Evolutionary conservation across 2,113 vertebrate genomes (phyloP), one percentile per base, ranked within the genome.

Genomic region (Neodontobutis hainanensis): DNA sequence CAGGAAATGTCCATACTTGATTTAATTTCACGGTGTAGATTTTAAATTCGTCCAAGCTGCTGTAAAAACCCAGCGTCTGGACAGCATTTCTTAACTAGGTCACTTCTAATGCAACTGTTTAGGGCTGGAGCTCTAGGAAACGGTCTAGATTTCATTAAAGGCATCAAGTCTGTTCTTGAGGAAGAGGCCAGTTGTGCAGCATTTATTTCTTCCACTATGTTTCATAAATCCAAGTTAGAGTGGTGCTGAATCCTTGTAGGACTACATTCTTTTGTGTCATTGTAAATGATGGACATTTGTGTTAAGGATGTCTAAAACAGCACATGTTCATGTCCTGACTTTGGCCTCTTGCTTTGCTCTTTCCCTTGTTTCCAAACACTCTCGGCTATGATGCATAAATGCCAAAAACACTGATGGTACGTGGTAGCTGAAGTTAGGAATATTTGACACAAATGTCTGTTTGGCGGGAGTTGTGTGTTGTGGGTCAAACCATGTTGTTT

Each of bases 401-500:
- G 9, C 12, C 60, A 34, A 40, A 72, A 74, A 63, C 51, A 27
- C 44, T 46, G 11, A n/a, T 27, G n/a, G 34, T 19, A 43, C 5
- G 36, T 51, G 62, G 40, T 8, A 11, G 46, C 34, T 59, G 2
- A 5, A 38, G 73, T 79, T 47, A 65, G 27, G 43, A 36, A 36
- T 48, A 48, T 57, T 27, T 71, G 61, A 65, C 61, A 52, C 44
- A 1, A 47, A 38, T 68, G 46, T 78, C 61, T 60, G 62, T 71
- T 68, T 61, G 67, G 70, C 44, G 35, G 19, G 8, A 50, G 65
- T 42, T 67, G 72, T 76, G 68, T 70, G 71, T 68, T 65, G 47
- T 77, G 61, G 78, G 75, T 68, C 68, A 76, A 70, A 83, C 47
- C 50, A 11, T 57, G 83, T 77, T 81, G 65, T 78, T 77, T 11